These are phyloP conservation scores for Mustela lutreola DNA, from an alignment of 2,113 vertebrate species.

Conservation along the genomic window DNA sequence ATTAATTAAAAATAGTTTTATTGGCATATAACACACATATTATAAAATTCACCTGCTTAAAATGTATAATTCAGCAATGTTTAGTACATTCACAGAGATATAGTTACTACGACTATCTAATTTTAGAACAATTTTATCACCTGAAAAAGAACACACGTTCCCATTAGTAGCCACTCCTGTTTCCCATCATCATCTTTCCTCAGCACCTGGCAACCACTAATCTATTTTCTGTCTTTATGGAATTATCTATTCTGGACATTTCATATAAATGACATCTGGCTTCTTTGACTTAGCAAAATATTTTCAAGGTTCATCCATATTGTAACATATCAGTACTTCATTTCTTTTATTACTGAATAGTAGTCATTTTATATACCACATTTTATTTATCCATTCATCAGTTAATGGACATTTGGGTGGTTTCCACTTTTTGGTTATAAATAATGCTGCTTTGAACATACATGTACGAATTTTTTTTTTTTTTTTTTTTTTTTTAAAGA, in stretches of 20 bases:
- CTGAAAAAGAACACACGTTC: not conserved
- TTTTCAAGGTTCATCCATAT: not conserved
- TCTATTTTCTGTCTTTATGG: not conserved
- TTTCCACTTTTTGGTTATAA: not conserved
- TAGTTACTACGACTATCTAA: not conserved
- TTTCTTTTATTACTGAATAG: slow-evolving; percentile 23
- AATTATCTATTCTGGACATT: not conserved
- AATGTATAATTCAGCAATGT: not conserved
- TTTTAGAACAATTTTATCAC: slow-evolving; percentile 15
- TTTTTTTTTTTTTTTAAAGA: too few relatives aligned
- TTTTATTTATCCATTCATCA: not conserved
- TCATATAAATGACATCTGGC: not conserved
- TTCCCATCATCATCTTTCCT: not conserved
- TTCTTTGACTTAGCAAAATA: not conserved
- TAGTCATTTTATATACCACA: not conserved
- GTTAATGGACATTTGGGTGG: not conserved
- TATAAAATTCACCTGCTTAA: slow-evolving; percentile 4
- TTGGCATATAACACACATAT: not conserved
- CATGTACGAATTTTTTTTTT: slow-evolving; percentile 5
- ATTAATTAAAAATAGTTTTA: slow-evolving; percentile 25
- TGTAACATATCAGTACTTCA: not conserved
- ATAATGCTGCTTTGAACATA: not conserved
- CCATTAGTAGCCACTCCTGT: not conserved
- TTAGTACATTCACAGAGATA: not conserved
- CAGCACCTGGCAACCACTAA: not conserved